Conservation (phyloP, 2,888 invertebrate genomes). For the Zygaena filipendulae region DNA sequence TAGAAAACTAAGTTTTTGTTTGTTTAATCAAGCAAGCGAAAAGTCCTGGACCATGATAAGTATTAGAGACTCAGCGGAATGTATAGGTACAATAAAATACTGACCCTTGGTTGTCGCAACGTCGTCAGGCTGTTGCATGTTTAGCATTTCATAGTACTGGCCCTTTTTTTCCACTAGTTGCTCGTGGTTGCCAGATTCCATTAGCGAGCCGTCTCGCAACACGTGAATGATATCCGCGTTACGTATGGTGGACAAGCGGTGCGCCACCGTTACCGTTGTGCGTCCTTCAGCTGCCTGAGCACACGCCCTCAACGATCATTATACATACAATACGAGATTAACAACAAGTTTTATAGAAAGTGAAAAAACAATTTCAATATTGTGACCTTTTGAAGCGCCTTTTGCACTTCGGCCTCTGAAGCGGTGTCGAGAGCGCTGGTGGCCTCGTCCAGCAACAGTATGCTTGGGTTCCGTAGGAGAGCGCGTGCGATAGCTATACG, state of each 20-base stretch:
- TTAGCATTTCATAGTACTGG: slow-evolving; percentile 72
- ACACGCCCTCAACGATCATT: too few species aligned
- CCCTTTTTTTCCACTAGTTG: slow-evolving; percentile 70
- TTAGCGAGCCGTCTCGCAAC: slow-evolving; percentile 67
- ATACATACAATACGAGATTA: too few species aligned
- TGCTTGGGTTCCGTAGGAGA: slow-evolving; percentile 67
- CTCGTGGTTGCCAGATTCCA: slow-evolving; percentile 74
- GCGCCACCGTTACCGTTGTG: slow-evolving; percentile 84
- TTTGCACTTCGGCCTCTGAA: slow-evolving; percentile 64
- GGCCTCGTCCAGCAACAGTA: slow-evolving; percentile 71
- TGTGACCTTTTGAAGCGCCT: neutral
- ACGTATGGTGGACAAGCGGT: slow-evolving; percentile 78
- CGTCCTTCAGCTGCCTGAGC: slow-evolving; percentile 73
- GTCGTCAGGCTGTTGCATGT: slow-evolving; percentile 53
- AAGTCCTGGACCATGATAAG: too few species aligned
- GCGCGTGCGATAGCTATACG: slow-evolving; percentile 76
- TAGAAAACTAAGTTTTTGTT: too few species aligned
- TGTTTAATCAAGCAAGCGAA: too few species aligned
- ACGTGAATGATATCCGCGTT: slow-evolving; percentile 65
- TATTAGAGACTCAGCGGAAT: too few species aligned
- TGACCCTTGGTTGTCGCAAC: too few species aligned
- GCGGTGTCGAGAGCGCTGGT: slow-evolving; percentile 72
- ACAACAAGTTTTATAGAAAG: too few species aligned
- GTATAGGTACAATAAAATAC: too few species aligned
- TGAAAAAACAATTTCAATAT: too few species aligned